Evolutionary conservation across 2,888 invertebrate genomes (phyloP), one percentile per base, ranked within the genome.

Genomic region (Agriotes lineatus): DNA sequence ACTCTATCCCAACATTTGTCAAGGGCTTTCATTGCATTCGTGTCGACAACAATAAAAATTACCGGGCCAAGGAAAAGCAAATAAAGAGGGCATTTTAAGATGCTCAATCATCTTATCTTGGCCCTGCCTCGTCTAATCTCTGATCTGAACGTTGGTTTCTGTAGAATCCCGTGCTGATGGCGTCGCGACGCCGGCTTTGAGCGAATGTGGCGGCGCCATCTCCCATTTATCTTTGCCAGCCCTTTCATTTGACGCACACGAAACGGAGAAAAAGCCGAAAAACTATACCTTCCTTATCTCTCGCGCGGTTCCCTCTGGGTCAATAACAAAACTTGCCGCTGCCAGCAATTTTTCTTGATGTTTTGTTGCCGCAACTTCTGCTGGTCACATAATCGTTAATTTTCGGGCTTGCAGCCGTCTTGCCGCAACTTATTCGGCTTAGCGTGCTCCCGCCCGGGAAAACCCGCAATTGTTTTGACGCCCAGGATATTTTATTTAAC

Each of bases 221-320:
- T 25, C 6, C 22, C 48, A 22, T 48, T 22, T 22, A 48, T 48
- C 48, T 48, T 22, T 48, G 48, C 22, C 48, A 22, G n/a, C 20
- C 1, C 1, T 48, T 18, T 48, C 22, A 25, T 22, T 48, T 22
- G 0, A 20, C n/a, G 6, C n/a, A 48, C 22, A 25, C 22, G 48
- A 20, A 48, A 48, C 6, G 12, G 22, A 48, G 5, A 22, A 10
- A 44, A 44, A 44, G 19, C 18, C 19, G 44, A 20, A 44, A 44
- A 44, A 44, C 44, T 44, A 44, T 44, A 7, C 10, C 10, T 10
- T 42, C n/a, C 20, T 45, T 48, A 19, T 19, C 22, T n/a, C 19
- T 48, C 14, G 18, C 3, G 14, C 42, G 3, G 16, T 9, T 9
- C 16, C 7, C 42, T 25, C 7, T 7, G 14, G 12, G 42, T 42